Evolutionary conservation across 2,113 vertebrate species (phyloP).

Genomic region (Origma solitaria): DNA sequence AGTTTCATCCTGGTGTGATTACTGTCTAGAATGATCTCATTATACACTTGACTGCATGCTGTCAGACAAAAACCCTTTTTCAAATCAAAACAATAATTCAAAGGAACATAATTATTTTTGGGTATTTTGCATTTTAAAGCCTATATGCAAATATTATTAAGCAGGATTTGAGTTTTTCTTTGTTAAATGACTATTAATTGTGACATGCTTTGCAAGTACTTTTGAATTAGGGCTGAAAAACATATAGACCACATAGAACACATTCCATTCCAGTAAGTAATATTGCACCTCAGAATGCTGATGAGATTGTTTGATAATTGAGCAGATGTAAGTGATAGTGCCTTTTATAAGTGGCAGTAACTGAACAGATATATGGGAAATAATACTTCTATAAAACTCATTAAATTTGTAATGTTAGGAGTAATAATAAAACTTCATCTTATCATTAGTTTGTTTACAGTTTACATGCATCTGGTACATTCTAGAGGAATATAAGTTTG

Average conservation of each 20-base stretch:
- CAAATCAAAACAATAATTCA: conserved; percentile 23
- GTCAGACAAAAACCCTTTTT: background rate
- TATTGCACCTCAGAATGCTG: background rate
- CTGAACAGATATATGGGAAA: background rate
- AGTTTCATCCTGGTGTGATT: background rate
- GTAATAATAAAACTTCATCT: background rate
- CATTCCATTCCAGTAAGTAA: background rate
- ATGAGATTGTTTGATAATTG: background rate
- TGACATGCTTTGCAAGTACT: background rate
- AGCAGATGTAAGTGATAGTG: background rate
- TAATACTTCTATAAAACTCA: background rate
- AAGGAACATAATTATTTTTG: background rate
- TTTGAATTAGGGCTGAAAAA: background rate
- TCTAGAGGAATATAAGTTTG: background rate
- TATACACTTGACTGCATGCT: conserved; percentile 30
- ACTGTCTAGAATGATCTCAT: background rate
- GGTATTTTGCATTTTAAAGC: background rate
- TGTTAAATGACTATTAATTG: background rate
- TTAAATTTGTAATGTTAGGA: background rate
- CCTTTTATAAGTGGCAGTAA: background rate
- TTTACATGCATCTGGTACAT: background rate
- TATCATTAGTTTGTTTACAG: background rate
- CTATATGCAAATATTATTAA: background rate
- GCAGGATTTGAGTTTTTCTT: background rate
- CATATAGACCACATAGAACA: background rate